These are phyloP conservation scores for Actinostola sp. DNA, from an alignment of 92 coral and sea anemone species.

Conservation along the genomic window DNA sequence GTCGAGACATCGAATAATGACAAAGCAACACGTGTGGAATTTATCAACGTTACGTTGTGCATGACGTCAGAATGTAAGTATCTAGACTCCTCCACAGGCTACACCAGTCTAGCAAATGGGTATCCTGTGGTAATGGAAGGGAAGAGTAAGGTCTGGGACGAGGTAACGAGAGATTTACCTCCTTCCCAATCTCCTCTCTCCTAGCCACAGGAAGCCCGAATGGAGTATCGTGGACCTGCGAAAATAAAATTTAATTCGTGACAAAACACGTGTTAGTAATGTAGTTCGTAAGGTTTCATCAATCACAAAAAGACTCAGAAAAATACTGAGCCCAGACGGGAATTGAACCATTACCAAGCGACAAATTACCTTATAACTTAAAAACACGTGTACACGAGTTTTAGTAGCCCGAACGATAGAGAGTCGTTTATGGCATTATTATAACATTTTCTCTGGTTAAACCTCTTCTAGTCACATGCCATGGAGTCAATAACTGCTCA, in stretches of 20 bases:
- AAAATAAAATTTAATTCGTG: background rate
- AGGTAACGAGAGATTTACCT: too few species aligned
- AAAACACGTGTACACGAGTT: too few species aligned
- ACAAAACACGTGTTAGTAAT: background rate
- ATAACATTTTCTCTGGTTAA: background rate
- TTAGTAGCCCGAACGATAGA: background rate
- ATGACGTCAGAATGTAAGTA: slow-evolving; percentile 24
- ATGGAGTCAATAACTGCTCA: slow-evolving; percentile 61
- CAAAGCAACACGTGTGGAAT: slow-evolving; percentile 12
- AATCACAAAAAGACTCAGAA: background rate
- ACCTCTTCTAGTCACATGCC: slow-evolving; percentile 29
- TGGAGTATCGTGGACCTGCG: too few species aligned
- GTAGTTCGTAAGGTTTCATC: background rate
- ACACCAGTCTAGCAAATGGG: too few species aligned
- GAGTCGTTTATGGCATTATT: background rate
- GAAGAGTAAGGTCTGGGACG: too few species aligned
- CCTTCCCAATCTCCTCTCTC: too few species aligned
- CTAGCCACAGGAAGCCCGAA: too few species aligned
- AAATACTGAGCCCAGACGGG: too few species aligned
- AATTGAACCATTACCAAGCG: too few species aligned
- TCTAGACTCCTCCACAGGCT: background rate
- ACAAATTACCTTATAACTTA: too few species aligned
- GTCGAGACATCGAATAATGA: slow-evolving; percentile 52
- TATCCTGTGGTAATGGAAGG: too few species aligned
- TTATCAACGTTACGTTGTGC: slow-evolving; percentile 40